These are phyloP conservation scores for Spheniscus mendiculus DNA, from an alignment of 2,113 vertebrate species.

Conservation along the genomic window DNA sequence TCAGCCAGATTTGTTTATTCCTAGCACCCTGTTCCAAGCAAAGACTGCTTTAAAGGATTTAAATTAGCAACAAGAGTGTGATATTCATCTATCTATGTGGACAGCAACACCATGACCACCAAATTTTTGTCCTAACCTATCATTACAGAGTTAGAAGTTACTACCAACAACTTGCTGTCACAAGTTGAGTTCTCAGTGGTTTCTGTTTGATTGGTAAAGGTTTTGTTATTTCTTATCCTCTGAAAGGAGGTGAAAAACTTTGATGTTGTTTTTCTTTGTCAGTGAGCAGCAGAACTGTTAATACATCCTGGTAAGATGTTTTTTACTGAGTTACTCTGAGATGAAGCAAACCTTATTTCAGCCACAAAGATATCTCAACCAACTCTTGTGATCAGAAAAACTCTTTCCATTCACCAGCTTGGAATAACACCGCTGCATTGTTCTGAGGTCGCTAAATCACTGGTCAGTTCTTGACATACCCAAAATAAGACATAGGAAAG, in stretches of 20 bases:
- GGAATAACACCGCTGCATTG: not conserved
- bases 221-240: not conserved
- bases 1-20: not conserved
- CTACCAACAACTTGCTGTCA: not conserved
- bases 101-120: not conserved
- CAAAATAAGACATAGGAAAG: not conserved
- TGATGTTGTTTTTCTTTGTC: not conserved
- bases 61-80: not conserved
- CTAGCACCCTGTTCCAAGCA: not conserved
- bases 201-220: not conserved
- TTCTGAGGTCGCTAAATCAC: not conserved
- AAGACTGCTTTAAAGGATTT: not conserved
- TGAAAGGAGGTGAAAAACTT: not conserved
- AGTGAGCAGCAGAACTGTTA: not conserved
- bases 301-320: not conserved
- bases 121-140: not conserved
- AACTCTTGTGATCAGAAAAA: not conserved
- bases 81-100: not conserved
- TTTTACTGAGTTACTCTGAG: not conserved
- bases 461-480: not conserved
- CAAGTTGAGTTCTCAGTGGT: not conserved
- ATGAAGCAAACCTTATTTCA: not conserved
- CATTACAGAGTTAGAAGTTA: not conserved
- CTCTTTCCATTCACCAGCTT: not conserved
- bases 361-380: not conserved